These are phyloP conservation scores for Peribatodes rhomboidaria DNA, from an alignment of 2,888 invertebrate genomes.

Conservation along the genomic window DNA sequence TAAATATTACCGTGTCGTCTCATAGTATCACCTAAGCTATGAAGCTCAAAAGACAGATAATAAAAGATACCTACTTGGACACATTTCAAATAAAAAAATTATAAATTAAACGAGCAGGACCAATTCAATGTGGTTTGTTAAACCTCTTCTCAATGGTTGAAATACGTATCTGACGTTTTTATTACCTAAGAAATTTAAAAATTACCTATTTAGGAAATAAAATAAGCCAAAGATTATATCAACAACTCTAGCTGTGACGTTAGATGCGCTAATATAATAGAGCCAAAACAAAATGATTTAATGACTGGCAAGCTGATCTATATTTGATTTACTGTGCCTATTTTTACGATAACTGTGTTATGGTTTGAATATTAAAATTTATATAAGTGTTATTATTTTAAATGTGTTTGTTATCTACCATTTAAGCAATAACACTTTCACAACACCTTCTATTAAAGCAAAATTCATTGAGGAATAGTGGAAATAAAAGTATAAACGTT, in stretches of 20 bases:
- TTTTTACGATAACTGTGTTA: background rate
- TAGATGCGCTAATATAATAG: background rate
- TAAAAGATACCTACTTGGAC: no score
- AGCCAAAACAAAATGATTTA: no score
- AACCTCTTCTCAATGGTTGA: background rate
- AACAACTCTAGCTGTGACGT: background rate
- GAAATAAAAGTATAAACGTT: constrained; percentile 23
- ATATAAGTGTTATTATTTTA: background rate
- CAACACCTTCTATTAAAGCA: background rate
- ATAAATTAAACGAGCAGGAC: background rate
- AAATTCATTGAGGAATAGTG: background rate
- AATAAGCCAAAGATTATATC: no score
- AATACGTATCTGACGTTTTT: background rate
- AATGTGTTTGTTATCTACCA: background rate
- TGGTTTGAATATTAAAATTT: no score
- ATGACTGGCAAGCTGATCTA: background rate
- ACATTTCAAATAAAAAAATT: background rate
- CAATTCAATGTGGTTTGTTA: background rate
- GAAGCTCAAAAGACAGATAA: no score
- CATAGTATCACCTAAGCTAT: no score
- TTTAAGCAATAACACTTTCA: no score
- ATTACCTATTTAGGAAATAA: background rate
- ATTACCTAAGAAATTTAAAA: background rate
- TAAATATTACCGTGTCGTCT: no score
- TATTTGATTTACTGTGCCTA: background rate